These are phyloP conservation scores for Varroa destructor DNA, from an alignment of 1,140 invertebrate genomes.

Conservation along the genomic window DNA sequence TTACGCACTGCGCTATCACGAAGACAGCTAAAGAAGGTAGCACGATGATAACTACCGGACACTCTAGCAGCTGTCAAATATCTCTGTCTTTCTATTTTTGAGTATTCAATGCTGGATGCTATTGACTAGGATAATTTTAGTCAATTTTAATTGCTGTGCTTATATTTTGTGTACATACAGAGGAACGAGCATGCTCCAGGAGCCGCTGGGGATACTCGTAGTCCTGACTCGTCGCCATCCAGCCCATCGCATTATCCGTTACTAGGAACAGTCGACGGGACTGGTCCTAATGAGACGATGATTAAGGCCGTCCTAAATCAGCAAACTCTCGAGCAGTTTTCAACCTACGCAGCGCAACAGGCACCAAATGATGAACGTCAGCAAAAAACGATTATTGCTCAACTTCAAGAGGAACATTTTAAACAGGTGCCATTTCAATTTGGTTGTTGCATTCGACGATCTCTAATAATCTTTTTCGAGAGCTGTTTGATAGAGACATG, in stretches of 20 bases:
- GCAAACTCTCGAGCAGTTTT: slow-evolving; percentile 87
- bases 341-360: slow-evolving; percentile 85
- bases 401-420: slow-evolving; percentile 81
- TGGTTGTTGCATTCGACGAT: no score
- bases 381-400: slow-evolving; percentile 77
- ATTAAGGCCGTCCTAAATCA: slow-evolving; percentile 92
- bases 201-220: neutral
- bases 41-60: no score
- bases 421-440: neutral
- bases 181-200: neutral
- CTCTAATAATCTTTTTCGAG: no score
- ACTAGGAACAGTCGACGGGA: neutral
- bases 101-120: no score
- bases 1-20: no score
- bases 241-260: slow-evolving; percentile 1
- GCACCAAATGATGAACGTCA: slow-evolving; percentile 82
- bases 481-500: no score
- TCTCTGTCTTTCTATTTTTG: no score
- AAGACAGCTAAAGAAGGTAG: no score
- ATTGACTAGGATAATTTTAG: no score
- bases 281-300: slow-evolving; percentile 42
- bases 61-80: no score
- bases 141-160: no score
- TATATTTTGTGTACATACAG: neutral
- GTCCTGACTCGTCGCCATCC: slow-evolving; percentile 6